Evolutionary conservation across 2,888 invertebrate genomes (phyloP), one percentile per base, ranked within the genome.

Genomic region (Mimas tiliae): DNA sequence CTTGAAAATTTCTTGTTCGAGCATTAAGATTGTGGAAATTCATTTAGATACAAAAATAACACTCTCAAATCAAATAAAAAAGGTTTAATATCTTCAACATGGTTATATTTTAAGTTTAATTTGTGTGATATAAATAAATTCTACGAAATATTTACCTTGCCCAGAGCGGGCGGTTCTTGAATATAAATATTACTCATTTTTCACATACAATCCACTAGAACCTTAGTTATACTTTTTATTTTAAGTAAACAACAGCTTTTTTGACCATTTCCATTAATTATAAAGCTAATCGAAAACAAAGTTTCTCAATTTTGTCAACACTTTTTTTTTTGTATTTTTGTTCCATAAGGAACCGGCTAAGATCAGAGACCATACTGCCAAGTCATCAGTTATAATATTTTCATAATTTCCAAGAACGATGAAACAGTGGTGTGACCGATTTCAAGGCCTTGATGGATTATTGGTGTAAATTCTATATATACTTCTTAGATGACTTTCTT

Each of bases 171-270:
- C 12, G 99, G 99, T 91, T 99, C 99, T 86, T 98, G 97, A 79
- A 99, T 98, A 83, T 99, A 99, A 86, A 99, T 98, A 80, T 97
- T 99, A 95, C 99, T 99, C 99, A 99, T 99, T 72, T 71, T 38
- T 42, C 9, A 42, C 16, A 58, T 8, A 42, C 12, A 19, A 16
- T 19, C 19, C 6, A 38, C 11, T 38, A 38, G 14, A 53, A n/a
- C 19, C 9, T 42, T 6, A 12, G 0, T 8, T 11, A 9, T 9
- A 50, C 11, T 9, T 9, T n/a, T n/a, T 50, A 19, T 19, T 19
- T 19, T 50, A 34, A 38, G 8, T 55, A 16, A 16, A 55, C 33
- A 38, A n/a, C 4, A 0, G 9, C 34, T 16, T 55, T 38, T 38
- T 55, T 55, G n/a, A 2, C n/a, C 55, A 55, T 55, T 55, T 34